A percentile compares a stretch with the other conserved stretches of the same genome.
phyloP scores from a whole-genome alignment of 2,888 invertebrate genomes.

The Metacarcinus magister region DNA sequence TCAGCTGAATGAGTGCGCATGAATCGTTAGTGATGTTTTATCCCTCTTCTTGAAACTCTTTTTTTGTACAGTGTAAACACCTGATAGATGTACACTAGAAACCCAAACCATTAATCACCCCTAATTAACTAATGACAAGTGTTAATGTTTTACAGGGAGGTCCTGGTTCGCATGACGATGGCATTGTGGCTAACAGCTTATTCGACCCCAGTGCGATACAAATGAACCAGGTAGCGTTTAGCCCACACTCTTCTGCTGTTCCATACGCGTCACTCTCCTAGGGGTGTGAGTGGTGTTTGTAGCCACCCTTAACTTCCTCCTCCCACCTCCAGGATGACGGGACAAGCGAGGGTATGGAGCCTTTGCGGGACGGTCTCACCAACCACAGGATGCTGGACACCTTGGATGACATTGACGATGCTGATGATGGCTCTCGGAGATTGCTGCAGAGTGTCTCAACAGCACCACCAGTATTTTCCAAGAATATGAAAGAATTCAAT shows the following conservation, averaged over 20 bases:
- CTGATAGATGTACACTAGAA: not conserved
- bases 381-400: slow-evolving; percentile 53
- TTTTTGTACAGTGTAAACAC: slow-evolving; percentile 19
- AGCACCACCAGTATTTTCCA: slow-evolving; percentile 57
- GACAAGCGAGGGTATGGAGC: slow-evolving; percentile 65
- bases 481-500: slow-evolving; percentile 56
- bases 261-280: slow-evolving; percentile 19
- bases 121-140: not conserved
- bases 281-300: slow-evolving; percentile 2
- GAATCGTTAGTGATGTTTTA: not conserved
- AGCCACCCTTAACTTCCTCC: not conserved
- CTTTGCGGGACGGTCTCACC: slow-evolving; percentile 53
- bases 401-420: slow-evolving; percentile 70
- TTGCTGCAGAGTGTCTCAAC: slow-evolving; percentile 63
- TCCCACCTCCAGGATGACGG: slow-evolving; percentile 54
- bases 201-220: slow-evolving; percentile 50
- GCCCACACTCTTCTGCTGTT: slow-evolving; percentile 37
- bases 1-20: slow-evolving; percentile 58
- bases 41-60: not conserved
- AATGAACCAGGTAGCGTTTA: slow-evolving; percentile 66
- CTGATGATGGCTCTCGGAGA: slow-evolving; percentile 63
- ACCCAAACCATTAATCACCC: not conserved
- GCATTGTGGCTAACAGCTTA: slow-evolving; percentile 62
- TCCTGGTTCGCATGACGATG: slow-evolving; percentile 66
- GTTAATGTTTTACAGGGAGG: slow-evolving; percentile 66